Evolutionary conservation across 2,888 invertebrate species (phyloP), one percentile per base, ranked within the genome.

Genomic region (Bibio marci): DNA sequence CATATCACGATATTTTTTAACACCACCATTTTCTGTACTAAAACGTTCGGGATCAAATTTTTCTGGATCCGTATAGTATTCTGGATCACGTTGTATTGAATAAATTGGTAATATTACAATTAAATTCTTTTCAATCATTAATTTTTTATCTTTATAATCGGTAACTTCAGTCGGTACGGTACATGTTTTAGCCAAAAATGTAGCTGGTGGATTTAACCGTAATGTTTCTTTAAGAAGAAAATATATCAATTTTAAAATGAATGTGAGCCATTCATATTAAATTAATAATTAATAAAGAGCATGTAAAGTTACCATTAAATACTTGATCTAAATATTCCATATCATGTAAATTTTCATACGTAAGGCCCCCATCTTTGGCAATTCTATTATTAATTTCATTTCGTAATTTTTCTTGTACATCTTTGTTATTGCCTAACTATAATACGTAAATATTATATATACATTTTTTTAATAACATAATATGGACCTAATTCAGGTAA

Each of bases 21-120:
- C 46, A 15, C 49, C 50, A 6, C 48, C 51, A 32, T 45, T 47
- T 38, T 64, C 61, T 5, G 57, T 54, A 14, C 47, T 49, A 46
- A 69, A 69, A 35, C 69, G 51, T 43, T 65, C 65, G 1, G 70
- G 70, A 46, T 67, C 62, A 47, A 69, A 71, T 45, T 53, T 58
- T 2, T 63, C 55, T 0, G 70, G 69, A 13, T 68, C 51, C 0
- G 65, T 62, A 47, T 56, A 70, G 46, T 62, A 58, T 8, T 62
- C 50, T 2, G 63, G 57, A 50, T 69, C 65, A 26, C 52, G 54
- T 39, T 70, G 70, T 11, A 69, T 33, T n/a, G 39, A 44, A 26
- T 46, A 44, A 4, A 45, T 13, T 3, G 51, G 49, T 25, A 52
- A 47, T 8, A 31, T n/a, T 1, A 31, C 15, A 6, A 39, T 22